Conservation (phyloP, 1,140 invertebrate genomes). For the Prorops nasuta region DNA sequence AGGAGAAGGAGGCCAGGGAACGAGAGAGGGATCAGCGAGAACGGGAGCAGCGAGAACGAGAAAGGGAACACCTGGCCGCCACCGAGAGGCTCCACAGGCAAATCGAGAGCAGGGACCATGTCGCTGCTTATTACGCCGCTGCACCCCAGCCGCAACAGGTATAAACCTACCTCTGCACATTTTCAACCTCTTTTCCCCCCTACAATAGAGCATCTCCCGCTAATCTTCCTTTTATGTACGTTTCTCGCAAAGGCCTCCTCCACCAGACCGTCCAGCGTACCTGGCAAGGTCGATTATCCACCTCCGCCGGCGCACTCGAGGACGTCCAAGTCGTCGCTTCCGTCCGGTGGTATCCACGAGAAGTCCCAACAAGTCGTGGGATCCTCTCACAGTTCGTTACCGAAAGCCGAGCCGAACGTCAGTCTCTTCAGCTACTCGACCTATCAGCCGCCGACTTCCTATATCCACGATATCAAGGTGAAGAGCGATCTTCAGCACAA, state of each 20-base stretch:
- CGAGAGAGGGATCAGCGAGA: slow-evolving; percentile 46
- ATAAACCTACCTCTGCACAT: too few relatives aligned
- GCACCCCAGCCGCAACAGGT: slow-evolving; percentile 48
- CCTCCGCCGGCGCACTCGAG: slow-evolving; percentile 61
- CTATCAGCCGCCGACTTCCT: slow-evolving; percentile 59
- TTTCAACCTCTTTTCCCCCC: too few relatives aligned
- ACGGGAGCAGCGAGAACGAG: slow-evolving; percentile 33
- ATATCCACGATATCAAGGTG: slow-evolving; percentile 56
- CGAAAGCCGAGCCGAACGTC: slow-evolving; percentile 73
- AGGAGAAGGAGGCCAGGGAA: slow-evolving; percentile 45
- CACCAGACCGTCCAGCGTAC: slow-evolving; percentile 55
- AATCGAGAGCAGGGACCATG: slow-evolving; percentile 44
- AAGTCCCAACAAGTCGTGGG: slow-evolving; percentile 52
- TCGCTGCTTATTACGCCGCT: slow-evolving; percentile 36
- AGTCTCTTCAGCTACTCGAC: slow-evolving; percentile 69
- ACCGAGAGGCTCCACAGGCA: slow-evolving; percentile 44
- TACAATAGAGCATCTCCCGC: neutral
- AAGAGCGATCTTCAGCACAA: slow-evolving; percentile 48
- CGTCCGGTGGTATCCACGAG: slow-evolving; percentile 50
- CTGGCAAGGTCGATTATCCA: slow-evolving; percentile 61
- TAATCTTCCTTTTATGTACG: neutral
- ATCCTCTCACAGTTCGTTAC: slow-evolving; percentile 58
- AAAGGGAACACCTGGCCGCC: slow-evolving; percentile 37
- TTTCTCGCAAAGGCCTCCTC: slow-evolving; percentile 38
- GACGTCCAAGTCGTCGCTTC: slow-evolving; percentile 50